Percentiles rank a stretch among this genome's conserved stretches.
Evolutionary conservation across 2,113 vertebrate species (phyloP).

Genomic region (Rhinopomastus cyanomelas): DNA sequence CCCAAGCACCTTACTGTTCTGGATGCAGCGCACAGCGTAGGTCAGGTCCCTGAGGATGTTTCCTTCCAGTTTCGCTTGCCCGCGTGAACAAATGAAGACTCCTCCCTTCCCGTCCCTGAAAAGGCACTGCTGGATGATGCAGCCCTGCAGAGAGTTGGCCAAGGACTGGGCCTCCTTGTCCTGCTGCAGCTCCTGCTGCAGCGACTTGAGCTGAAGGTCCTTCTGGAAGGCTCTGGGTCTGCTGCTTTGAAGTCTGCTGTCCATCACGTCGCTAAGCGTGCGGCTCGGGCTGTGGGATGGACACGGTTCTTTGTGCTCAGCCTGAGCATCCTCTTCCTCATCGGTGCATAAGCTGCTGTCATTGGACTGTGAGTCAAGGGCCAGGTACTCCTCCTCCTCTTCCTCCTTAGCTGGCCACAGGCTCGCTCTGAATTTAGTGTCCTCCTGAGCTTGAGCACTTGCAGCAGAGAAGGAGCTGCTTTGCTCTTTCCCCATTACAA

Average conservation of each 20-base stretch:
- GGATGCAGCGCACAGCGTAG: conserved; percentile 83
- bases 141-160: conserved; percentile 79
- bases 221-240: conserved; percentile 71
- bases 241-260: conserved; percentile 52
- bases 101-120: conserved; percentile 87
- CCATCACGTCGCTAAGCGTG: conserved; percentile 64
- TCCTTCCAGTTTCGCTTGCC: conserved; percentile 84
- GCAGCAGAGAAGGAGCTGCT: conserved; percentile 33
- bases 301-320: conserved; percentile 71
- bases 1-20: conserved; percentile 82
- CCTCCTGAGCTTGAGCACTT: conserved; percentile 31
- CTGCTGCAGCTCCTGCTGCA: conserved; percentile 86
- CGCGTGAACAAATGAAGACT: conserved; percentile 82
- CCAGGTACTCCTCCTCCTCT: conserved; percentile 49
- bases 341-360: conserved; percentile 76
- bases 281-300: conserved; percentile 80
- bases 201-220: conserved; percentile 75
- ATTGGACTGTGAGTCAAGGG: conserved; percentile 75
- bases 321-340: conserved; percentile 71
- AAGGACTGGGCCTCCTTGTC: conserved; percentile 82
- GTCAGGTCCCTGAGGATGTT: conserved; percentile 84
- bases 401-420: conserved; percentile 62
- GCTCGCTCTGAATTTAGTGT: conserved; percentile 18
- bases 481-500: conserved; percentile 55
- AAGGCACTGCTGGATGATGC: conserved; percentile 83